Evolutionary conservation across 2,797 vertebrate genomes (phyloP).

Genomic region (Sebastes oblongus): DNA sequence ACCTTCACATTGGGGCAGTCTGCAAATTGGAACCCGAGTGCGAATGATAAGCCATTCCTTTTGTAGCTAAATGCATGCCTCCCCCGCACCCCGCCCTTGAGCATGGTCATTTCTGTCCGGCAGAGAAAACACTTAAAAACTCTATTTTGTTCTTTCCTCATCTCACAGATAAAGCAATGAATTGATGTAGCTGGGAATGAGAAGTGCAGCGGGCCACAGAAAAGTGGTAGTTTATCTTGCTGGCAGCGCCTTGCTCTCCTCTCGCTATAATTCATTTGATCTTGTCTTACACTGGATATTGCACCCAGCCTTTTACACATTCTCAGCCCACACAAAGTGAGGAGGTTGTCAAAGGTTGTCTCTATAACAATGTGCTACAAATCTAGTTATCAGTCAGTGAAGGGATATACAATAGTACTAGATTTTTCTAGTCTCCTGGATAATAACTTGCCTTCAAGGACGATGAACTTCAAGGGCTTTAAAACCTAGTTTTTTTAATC

Average conservation of each 20-base stretch:
- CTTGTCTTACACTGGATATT: constrained; percentile 49
- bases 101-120: constrained; percentile 4
- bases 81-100: not conserved
- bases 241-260: constrained; percentile 33
- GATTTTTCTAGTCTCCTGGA: not conserved
- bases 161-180: constrained; percentile 44
- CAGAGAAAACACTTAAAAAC: constrained; percentile 26
- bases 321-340: constrained; percentile 11
- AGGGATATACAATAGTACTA: not conserved
- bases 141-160: constrained; percentile 25
- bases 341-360: constrained; percentile 19
- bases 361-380: not conserved
- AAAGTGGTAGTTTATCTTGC: constrained; percentile 49
- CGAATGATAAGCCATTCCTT: constrained; percentile 56
- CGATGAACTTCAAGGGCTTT: not conserved
- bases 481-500: not conserved
- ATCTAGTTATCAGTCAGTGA: not conserved
- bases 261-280: constrained; percentile 50
- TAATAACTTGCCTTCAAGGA: not conserved
- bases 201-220: constrained; percentile 35
- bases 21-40: constrained; percentile 48
- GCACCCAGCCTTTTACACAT: constrained; percentile 24
- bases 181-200: constrained; percentile 21
- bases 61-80: constrained; percentile 14
- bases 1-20: constrained; percentile 27